Evolutionary conservation across 1,140 invertebrate species (phyloP), one percentile per base, ranked within the genome.

Genomic region (Gryon sp.): DNA sequence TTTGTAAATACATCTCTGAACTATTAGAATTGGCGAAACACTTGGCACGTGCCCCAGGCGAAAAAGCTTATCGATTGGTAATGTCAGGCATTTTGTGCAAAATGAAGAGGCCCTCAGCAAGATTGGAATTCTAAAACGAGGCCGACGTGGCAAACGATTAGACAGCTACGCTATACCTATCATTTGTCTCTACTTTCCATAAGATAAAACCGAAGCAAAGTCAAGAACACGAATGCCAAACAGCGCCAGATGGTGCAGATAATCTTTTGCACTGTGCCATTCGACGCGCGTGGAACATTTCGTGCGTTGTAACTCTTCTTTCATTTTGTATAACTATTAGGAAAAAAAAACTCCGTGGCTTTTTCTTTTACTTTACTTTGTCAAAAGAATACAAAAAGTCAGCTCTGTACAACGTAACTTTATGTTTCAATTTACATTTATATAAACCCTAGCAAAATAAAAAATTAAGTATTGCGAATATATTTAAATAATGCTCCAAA

Each of bases 171-270:
- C 40, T 63, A 68, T 20, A 76, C 73, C 73, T 76, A 76, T 76
- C 43, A 76, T 76, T 76, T 76, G 57, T 65, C 63, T 62, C 73
- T 57, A 76, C 73, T 76, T 76, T 76, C 59, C 59, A 50, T 11
- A 18, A 69, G 63, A 68, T 69, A 48, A 57, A 45, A 53, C 14
- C 34, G 14, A n/a, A 32, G 15, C 52, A 59, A 59, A 50, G 53
- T 59, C 24, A 38, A 66, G 55, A 62, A 34, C 62, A 46, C 32
- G 48, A 68, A 68, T 48, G n/a, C 40, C 18, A 75, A 40, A 68
- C 18, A 53, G 15, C 38, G 28, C 63, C 73, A 69, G 73, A 76
- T 76, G 73, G 40, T 57, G 19, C 28, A 45, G 48, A 59, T 65
- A 76, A 65, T 69, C 12, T 62, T 60, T 24, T 36, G 40, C 24